These are phyloP conservation scores for Eurois occulta DNA, from an alignment of 2,888 invertebrate species.

Conservation along the genomic window DNA sequence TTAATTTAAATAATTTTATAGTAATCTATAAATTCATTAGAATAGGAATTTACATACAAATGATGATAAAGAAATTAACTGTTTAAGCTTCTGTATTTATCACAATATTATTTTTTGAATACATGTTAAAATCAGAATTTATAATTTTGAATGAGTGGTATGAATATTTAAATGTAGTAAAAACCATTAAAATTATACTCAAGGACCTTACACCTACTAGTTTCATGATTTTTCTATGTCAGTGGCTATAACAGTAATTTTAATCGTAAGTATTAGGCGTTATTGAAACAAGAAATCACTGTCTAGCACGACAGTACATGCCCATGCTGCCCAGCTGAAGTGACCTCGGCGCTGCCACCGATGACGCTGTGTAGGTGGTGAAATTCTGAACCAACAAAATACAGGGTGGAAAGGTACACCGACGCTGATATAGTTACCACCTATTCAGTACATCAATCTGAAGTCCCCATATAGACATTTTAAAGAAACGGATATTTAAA, in stretches of 20 bases:
- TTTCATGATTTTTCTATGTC: background rate
- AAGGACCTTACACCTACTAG: background rate
- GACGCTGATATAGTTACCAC: too few species aligned
- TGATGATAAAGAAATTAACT: conserved; percentile 16
- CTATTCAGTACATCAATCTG: too few species aligned
- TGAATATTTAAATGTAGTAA: background rate
- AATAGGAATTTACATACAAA: conserved; percentile 36
- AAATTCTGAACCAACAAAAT: background rate
- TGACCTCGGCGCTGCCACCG: background rate
- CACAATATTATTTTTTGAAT: background rate
- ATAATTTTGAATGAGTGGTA: background rate
- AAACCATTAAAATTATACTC: background rate
- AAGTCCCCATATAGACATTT: too few species aligned
- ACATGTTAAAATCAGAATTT: background rate
- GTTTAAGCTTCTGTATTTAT: conserved; percentile 28
- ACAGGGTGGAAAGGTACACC: too few species aligned
- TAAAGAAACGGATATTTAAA: too few species aligned
- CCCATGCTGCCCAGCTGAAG: background rate
- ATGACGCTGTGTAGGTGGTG: background rate
- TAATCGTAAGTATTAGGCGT: background rate
- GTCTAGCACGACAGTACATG: background rate
- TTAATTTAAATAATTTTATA: conserved; percentile 20
- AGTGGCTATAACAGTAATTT: background rate
- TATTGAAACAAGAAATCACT: background rate
- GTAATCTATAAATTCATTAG: background rate